Evolutionary conservation across 2,113 vertebrate genomes (phyloP).

Genomic region (Phocoena phocoena): DNA sequence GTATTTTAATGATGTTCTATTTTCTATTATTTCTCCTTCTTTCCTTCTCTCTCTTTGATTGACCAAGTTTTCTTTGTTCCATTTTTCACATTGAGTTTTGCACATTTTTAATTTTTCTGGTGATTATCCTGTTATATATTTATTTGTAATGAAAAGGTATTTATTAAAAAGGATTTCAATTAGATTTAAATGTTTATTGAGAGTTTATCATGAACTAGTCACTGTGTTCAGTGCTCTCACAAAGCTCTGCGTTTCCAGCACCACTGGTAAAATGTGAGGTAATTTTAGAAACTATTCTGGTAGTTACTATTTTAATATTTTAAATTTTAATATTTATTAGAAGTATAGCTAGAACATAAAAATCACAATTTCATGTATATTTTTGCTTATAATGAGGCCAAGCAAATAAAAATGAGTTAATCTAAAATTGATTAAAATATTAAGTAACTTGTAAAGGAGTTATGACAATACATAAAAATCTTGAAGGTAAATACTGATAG

Average conservation of each 20-base stretch:
- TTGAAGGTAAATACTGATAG: not conserved
- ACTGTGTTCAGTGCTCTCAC: not conserved
- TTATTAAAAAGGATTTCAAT: not conserved
- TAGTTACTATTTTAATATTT: not conserved
- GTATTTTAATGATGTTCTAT: not conserved
- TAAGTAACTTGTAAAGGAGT: not conserved
- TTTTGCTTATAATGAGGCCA: not conserved
- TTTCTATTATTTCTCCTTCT: not conserved
- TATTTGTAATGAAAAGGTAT: not conserved
- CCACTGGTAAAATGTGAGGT: not conserved
- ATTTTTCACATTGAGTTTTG: not conserved
- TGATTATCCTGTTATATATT: not conserved
- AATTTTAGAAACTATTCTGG: not conserved
- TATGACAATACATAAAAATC: not conserved
- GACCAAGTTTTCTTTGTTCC: not conserved
- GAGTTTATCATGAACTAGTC: not conserved
- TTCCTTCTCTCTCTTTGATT: not conserved
- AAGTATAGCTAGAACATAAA: not conserved
- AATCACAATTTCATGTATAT: not conserved
- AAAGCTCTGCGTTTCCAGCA: not conserved
- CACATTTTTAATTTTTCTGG: not conserved
- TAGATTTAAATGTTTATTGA: not conserved
- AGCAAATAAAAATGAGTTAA: not conserved
- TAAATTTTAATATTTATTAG: not conserved
- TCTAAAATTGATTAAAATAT: not conserved